Evolutionary conservation across 2,113 vertebrate species (phyloP), one percentile per base, ranked within the genome.

Genomic region (Syngnathus scovelli): DNA sequence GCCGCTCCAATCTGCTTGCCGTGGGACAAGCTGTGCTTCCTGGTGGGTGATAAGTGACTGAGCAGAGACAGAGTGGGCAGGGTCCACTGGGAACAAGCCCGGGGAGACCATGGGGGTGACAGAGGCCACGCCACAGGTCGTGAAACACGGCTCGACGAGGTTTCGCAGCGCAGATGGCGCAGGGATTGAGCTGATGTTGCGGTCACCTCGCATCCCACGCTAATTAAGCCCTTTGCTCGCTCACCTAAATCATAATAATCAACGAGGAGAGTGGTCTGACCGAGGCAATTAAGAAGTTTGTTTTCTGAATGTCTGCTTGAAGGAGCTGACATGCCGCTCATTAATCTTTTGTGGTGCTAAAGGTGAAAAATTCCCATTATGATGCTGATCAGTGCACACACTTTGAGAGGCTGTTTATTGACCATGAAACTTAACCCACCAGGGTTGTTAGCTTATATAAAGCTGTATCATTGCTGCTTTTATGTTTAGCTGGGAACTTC

Each of bases 21-120:
- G 75, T 78, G 51, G 65, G 73, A 78, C 74, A 75, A 69, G 6
- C 67, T 4, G 69, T 60, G 82, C 67, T 85, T 84, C 88, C 88
- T 65, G 86, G 58, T 66, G 84, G 79, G 86, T 85, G 84, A 81
- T 87, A 87, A 88, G 83, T 86, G 81, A 85, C 54, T 59, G 78
- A 78, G 76, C 76, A 69, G 72, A 46, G 70, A 44, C 66, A n/a
- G 55, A 69, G 78, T 61, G 74, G 75, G 72, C 69, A 38, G 71
- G 56, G 74, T 78, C 79, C n/a, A 5, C 10, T 4, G 69, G 75
- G 81, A 78, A 69, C 71, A 69, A 64, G 69, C 64, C 55, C 7
- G 43, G 8, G 64, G 67, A 74, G 69, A 64, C 62, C 54, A 60
- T 56, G 13, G 10, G 18, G 66, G 69, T 75, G 83, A 83, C 78